Evolutionary conservation across 2,797 vertebrate genomes (phyloP).

Genomic region (Phrynocephalus guinanensis): DNA sequence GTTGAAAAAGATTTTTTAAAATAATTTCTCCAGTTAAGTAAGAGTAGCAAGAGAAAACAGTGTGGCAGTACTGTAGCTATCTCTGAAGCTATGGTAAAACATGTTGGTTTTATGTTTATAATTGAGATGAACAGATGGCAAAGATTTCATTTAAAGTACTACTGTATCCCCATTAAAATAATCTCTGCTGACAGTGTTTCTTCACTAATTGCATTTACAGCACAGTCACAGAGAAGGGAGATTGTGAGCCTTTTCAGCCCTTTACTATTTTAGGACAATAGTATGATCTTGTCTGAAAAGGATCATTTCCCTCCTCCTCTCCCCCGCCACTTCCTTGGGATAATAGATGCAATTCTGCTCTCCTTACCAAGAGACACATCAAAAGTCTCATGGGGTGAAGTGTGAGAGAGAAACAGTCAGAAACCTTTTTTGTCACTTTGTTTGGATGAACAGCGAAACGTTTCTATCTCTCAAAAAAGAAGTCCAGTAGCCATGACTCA

Average conservation of each 20-base stretch:
- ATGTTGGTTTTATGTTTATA: slow-evolving; percentile 81
- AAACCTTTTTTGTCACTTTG: slow-evolving; percentile 45
- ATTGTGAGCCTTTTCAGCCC: slow-evolving; percentile 63
- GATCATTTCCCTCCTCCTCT: slow-evolving; percentile 43
- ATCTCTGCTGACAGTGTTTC: slow-evolving; percentile 79
- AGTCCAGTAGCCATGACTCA: too few relatives aligned
- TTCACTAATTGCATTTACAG: slow-evolving; percentile 81
- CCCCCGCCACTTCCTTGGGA: not conserved
- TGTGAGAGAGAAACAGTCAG: slow-evolving; percentile 47
- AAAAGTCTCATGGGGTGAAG: slow-evolving; percentile 62
- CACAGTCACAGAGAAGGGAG: slow-evolving; percentile 77
- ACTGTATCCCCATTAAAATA: slow-evolving; percentile 83
- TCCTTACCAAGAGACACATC: slow-evolving; percentile 66
- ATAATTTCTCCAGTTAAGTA: slow-evolving; percentile 20
- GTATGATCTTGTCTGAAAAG: slow-evolving; percentile 66
- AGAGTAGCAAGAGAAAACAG: slow-evolving; percentile 66
- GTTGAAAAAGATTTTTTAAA: not conserved
- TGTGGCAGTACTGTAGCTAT: slow-evolving; percentile 76
- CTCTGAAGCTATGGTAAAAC: slow-evolving; percentile 84
- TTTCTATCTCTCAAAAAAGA: too few relatives aligned
- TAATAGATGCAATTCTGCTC: slow-evolving; percentile 72
- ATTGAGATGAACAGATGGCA: slow-evolving; percentile 83
- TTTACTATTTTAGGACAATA: slow-evolving; percentile 75
- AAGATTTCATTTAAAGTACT: slow-evolving; percentile 80
- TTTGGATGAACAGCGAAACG: too few relatives aligned